phyloP scores from a whole-genome alignment of 2,797 vertebrate species.

The Eospalax fontanierii region DNA sequence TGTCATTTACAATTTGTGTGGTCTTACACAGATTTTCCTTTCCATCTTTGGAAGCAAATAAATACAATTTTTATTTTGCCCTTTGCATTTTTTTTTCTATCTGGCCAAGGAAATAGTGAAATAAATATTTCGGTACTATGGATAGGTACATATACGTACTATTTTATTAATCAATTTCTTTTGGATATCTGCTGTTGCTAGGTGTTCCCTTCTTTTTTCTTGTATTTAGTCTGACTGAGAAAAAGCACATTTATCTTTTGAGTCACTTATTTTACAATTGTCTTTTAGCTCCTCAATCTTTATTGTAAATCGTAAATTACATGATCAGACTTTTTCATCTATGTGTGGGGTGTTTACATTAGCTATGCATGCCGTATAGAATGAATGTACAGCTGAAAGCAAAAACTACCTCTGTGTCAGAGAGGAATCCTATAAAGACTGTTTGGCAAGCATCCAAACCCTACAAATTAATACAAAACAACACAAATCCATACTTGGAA shows the following conservation, averaged over 20 bases:
- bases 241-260: slow-evolving; percentile 56
- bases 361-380: slow-evolving; percentile 70
- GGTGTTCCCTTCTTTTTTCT: slow-evolving; percentile 1
- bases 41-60: slow-evolving; percentile 66
- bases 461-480: slow-evolving; percentile 19
- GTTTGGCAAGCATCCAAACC: slow-evolving; percentile 44
- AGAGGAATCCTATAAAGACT: slow-evolving; percentile 50
- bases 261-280: slow-evolving; percentile 55
- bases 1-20: slow-evolving; percentile 80
- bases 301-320: slow-evolving; percentile 61
- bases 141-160: slow-evolving; percentile 19
- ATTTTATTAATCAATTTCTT: slow-evolving; percentile 31
- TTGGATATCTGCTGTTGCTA: slow-evolving; percentile 15
- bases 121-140: slow-evolving; percentile 29
- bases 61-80: slow-evolving; percentile 57
- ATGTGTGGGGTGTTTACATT: slow-evolving; percentile 55
- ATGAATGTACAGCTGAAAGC: slow-evolving; percentile 63
- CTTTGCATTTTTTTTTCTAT: not conserved
- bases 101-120: slow-evolving; percentile 56
- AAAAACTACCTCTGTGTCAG: slow-evolving; percentile 47
- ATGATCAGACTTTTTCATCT: slow-evolving; percentile 57
- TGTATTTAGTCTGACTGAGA: slow-evolving; percentile 48
- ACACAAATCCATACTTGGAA: not conserved
- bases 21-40: slow-evolving; percentile 63
- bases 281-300: slow-evolving; percentile 16